Percentiles rank a stretch among this genome's conserved stretches.
These are phyloP conservation scores for Callyntrura sp. DNA, from an alignment of 2,888 invertebrate genomes.

Conservation along the genomic window DNA sequence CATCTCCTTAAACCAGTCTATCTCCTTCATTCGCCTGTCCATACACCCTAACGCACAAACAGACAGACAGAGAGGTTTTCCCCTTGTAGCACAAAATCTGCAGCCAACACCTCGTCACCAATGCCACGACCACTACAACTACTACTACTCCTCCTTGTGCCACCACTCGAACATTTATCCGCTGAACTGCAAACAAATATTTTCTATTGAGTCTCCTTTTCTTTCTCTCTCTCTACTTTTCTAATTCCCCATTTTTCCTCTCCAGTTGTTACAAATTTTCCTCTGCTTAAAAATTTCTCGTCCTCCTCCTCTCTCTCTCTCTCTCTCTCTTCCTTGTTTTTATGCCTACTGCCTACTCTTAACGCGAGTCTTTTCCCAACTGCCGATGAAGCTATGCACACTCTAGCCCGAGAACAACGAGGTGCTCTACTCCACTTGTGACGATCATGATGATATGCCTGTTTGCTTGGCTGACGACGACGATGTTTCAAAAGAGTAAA, in stretches of 20 bases:
- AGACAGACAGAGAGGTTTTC: no score
- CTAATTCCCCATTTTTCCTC: background rate
- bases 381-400: background rate
- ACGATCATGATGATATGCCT: no score
- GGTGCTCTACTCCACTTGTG: background rate
- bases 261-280: background rate
- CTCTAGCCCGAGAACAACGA: slow-evolving; percentile 10
- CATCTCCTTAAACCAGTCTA: background rate
- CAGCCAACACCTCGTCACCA: background rate
- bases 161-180: slow-evolving; percentile 3
- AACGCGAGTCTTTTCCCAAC: background rate
- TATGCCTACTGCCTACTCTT: background rate
- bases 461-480: background rate
- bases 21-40: background rate
- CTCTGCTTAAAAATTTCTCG: background rate
- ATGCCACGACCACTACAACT: background rate
- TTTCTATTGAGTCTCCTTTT: background rate
- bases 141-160: background rate
- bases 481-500: slow-evolving; percentile 6
- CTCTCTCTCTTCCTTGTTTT: background rate
- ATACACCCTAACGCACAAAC: background rate
- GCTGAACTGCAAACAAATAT: slow-evolving; percentile 20
- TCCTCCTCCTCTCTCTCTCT: background rate
- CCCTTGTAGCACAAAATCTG: no score
- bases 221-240: background rate